These are phyloP conservation scores for western clawed frog (Xenopus tropicalis) DNA, from an alignment of 2,113 vertebrate genomes.

Conservation along the genomic window DNA sequence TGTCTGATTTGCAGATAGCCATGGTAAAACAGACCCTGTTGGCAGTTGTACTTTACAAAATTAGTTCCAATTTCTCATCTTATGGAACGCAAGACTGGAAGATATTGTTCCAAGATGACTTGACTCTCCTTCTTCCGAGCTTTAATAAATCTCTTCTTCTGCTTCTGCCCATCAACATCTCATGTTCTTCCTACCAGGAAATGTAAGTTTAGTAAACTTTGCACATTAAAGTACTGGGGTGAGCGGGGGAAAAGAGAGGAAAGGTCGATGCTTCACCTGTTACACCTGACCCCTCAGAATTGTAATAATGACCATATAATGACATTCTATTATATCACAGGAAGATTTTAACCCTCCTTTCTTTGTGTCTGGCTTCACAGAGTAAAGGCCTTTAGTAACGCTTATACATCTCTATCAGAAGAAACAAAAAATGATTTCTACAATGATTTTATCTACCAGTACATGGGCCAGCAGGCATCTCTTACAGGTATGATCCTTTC, in stretches of 20 bases:
- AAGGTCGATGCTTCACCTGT: too few relatives aligned
- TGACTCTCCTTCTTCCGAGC: not conserved
- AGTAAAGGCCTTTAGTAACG: not conserved
- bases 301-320: too few relatives aligned
- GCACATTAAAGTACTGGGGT: too few relatives aligned
- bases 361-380: not conserved
- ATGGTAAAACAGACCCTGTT: not conserved
- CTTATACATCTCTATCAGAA: not conserved
- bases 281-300: too few relatives aligned
- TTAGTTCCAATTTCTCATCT: not conserved
- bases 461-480: not conserved
- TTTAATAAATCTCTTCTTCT: not conserved
- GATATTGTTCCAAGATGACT: conserved; percentile 11
- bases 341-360: not conserved
- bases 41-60: not conserved
- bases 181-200: conserved; percentile 15
- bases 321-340: too few relatives aligned
- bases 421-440: not conserved
- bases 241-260: too few relatives aligned
- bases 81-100: not conserved
- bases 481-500: not conserved
- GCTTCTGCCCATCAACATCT: not conserved
- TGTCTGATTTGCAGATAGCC: not conserved
- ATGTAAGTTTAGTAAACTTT: conserved; percentile 7
- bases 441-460: not conserved